These are phyloP conservation scores for Neoarius graeffei DNA, from an alignment of 2,113 vertebrate genomes.

Conservation along the genomic window DNA sequence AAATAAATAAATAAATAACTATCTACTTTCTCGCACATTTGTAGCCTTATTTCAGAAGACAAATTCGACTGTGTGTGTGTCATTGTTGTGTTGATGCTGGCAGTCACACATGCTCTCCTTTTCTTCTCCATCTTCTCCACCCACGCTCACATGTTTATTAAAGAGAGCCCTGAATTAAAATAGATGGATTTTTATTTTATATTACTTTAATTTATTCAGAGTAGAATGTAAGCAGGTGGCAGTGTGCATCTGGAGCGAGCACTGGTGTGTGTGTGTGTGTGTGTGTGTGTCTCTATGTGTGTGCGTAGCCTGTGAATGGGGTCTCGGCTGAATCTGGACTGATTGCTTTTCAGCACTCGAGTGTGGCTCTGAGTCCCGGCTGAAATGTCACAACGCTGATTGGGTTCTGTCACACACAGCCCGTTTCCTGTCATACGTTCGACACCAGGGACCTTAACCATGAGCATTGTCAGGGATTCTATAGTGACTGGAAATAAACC, in stretches of 20 bases:
- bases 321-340: conserved; percentile 31
- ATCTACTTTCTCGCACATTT: not conserved
- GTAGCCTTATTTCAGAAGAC: not conserved
- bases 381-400: conserved; percentile 27
- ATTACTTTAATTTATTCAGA: conserved; percentile 15
- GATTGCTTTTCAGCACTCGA: conserved; percentile 48
- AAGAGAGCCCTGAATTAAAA: conserved; percentile 10
- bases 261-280: conserved; percentile 12
- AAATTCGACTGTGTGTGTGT: not conserved
- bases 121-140: conserved; percentile 6
- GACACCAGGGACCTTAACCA: not conserved
- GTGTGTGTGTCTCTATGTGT: not conserved
- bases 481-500: not conserved
- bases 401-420: conserved; percentile 22
- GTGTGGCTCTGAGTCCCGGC: conserved; percentile 27
- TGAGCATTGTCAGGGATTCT: not conserved
- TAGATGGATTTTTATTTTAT: conserved; percentile 9
- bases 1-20: not conserved
- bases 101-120: conserved; percentile 9
- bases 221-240: conserved; percentile 13
- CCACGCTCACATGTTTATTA: conserved; percentile 14
- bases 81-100: not conserved
- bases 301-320: not conserved
- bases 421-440: conserved; percentile 11
- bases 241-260: not conserved